Percentiles rank a stretch among this genome's conserved stretches.
Conservation (phyloP, 2,888 invertebrate species). For the Syrista parreyssii region DNA sequence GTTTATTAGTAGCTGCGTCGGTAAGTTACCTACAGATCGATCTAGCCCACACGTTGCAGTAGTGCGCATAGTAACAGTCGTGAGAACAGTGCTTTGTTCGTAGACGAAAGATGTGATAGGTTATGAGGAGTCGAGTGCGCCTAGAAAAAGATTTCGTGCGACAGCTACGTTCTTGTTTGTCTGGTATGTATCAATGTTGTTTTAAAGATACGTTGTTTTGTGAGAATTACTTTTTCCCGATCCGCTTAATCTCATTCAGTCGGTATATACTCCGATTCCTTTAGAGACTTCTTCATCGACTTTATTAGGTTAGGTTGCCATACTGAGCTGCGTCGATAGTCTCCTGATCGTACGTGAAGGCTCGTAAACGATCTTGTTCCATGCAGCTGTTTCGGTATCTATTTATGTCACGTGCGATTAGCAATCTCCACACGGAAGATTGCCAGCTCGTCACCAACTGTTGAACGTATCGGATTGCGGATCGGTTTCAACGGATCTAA, state of each 20-base stretch:
- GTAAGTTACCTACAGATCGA: neutral
- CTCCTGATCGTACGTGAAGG: neutral
- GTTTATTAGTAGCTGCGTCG: neutral
- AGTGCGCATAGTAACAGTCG: neutral
- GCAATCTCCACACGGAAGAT: slow-evolving; percentile 8
- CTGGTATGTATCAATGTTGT: neutral
- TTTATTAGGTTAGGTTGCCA: neutral
- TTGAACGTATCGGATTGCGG: slow-evolving; percentile 17
- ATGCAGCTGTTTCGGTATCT: slow-evolving; percentile 17
- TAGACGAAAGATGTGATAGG: neutral
- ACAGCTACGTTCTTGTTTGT: neutral
- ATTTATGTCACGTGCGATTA: slow-evolving; percentile 17
- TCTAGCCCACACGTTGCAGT: neutral
- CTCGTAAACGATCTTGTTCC: neutral
- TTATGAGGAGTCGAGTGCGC: neutral
- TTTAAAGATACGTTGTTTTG: neutral
- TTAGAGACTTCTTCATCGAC: neutral
- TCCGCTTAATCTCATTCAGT: neutral
- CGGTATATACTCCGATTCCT: neutral
- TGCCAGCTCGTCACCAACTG: slow-evolving; percentile 14
- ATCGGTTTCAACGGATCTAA: neutral
- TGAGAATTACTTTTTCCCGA: neutral
- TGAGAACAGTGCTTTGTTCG: neutral
- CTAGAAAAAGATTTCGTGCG: neutral
- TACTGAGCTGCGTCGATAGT: neutral